Evolutionary conservation across 2,888 invertebrate genomes (phyloP), one percentile per base, ranked within the genome.

Genomic region (Lapara coniferarum): DNA sequence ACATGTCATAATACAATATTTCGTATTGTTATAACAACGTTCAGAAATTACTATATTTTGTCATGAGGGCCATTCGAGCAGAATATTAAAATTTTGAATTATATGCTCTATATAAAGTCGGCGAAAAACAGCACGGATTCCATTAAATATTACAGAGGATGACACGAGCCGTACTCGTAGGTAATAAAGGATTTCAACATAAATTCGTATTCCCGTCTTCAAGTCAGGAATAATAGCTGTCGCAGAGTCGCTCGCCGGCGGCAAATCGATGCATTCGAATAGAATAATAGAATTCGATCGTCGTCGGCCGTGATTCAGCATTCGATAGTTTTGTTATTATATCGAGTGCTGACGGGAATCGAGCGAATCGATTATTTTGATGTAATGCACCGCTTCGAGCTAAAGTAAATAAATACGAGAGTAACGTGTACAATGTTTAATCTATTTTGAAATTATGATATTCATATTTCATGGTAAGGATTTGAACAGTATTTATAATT

Each of bases 361-460:
- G 84, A 85, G 85, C 86, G 87, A 85, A 88, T 90, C 84, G 87
- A 88, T 88, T 89, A 86, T 85, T 82, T 81, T 82, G 78, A 78
- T 81, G 81, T 85, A 86, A 88, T 88, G 85, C 77, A 72, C 75
- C 74, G 86, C 89, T 85, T 71, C 73, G 70, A 84, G 89, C 87
- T 71, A 82, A 76, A 76, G 82, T 82, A 84, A 85, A 85, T 86
- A 86, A 80, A 80, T 16, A 37, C 49, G 10, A 55, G 67, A 56
- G 56, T 44, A 56, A 16, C 14, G 55, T 49, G 44, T 56, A 56
- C 44, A 56, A 67, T 67, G 16, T 19, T 46, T 67, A 67, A 67
- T 67, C 67, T 14, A 56, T 67, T 63, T 13, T 46, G 44, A 63
- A 19, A 49, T 46, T 46, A 19, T 63, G 49, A 0, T 37, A 13